Percentiles rank a stretch among this genome's conserved stretches.
Evolutionary conservation across 1,140 invertebrate genomes (phyloP).

Genomic region (Tetraneura akinire): DNA sequence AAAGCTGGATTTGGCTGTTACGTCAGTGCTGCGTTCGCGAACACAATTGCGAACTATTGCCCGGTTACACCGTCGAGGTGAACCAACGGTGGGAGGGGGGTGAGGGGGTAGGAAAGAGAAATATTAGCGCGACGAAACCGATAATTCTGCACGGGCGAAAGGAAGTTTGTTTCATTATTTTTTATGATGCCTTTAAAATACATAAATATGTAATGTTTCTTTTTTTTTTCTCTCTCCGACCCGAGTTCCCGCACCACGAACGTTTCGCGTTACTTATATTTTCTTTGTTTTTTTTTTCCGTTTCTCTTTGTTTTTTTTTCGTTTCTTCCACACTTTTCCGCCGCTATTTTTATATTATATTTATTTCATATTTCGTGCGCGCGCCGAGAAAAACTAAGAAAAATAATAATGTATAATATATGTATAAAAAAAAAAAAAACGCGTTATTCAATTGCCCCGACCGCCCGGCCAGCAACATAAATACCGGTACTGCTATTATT

Average conservation of each 20-base stretch:
- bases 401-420: no score
- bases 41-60: no score
- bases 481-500: no score
- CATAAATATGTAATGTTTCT: constrained; percentile 50
- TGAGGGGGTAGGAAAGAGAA: constrained; percentile 16
- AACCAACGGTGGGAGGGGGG: no score
- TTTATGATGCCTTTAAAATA: constrained; percentile 51
- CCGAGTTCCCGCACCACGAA: no score
- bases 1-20: constrained; percentile 50
- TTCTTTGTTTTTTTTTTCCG: neutral
- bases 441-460: constrained; percentile 44
- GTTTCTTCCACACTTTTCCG: no score
- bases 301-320: neutral
- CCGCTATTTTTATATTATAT: no score
- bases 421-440: neutral
- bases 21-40: neutral
- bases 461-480: neutral
- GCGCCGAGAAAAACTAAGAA: neutral
- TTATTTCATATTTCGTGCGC: constrained; percentile 35
- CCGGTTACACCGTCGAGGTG: no score
- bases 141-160: constrained; percentile 48
- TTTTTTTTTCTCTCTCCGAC: neutral
- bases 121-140: constrained; percentile 51
- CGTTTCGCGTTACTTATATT: constrained; percentile 27
- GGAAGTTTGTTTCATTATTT: constrained; percentile 52